phyloP scores from a whole-genome alignment of 2,888 invertebrate genomes.

The Adelognathus sp. region DNA sequence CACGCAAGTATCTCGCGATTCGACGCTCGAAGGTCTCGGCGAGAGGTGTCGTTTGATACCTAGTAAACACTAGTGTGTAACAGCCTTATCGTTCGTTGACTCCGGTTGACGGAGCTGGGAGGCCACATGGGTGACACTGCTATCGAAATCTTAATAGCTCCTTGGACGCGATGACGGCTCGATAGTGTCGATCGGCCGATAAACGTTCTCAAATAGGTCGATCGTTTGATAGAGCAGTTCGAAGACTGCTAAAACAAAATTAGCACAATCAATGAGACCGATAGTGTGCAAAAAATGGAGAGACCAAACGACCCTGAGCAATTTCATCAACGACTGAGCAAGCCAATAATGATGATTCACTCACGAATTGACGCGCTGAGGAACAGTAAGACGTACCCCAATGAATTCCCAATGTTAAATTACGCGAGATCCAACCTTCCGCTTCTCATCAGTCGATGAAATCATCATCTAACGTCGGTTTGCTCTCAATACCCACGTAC shows the following conservation, averaged over 20 bases:
- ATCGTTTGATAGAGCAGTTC: background rate
- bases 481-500: no score
- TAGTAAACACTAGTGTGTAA: background rate
- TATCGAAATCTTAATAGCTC: slow-evolving; percentile 16
- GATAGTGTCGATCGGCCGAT: slow-evolving; percentile 41
- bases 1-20: background rate
- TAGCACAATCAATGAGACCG: background rate
- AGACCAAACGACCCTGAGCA: background rate
- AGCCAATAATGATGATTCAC: background rate
- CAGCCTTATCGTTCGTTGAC: slow-evolving; percentile 52
- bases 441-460: no score
- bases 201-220: slow-evolving; percentile 21
- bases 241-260: background rate
- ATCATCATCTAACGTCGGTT: no score
- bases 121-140: background rate
- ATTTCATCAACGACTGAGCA: background rate
- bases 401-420: no score
- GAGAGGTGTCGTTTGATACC: background rate
- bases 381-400: no score
- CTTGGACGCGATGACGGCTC: slow-evolving; percentile 2
- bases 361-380: no score
- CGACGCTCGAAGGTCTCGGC: background rate
- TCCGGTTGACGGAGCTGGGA: background rate
- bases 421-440: no score
- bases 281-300: background rate